Base-by-base conservation (phyloP, 2,888 invertebrate genomes). In the Thumatha senex region DNA sequence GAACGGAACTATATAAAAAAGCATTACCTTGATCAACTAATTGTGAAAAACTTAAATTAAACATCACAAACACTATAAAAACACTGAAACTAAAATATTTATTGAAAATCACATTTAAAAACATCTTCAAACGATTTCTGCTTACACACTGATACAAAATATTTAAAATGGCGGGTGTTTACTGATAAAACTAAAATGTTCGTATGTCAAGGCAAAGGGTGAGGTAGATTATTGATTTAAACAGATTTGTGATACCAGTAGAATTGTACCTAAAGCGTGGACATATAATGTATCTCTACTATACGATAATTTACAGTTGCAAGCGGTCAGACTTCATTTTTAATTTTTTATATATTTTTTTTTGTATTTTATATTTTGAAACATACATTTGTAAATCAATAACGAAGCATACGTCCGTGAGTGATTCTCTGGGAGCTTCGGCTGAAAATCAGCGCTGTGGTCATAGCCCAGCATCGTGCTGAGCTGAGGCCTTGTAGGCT, bases 11-110 rank as follows among this genome's bases (percentile, higher is more conserved):
- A n/a, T n/a, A n/a, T n/a, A n/a, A n/a, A n/a, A n/a, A n/a, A n/a
- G n/a, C n/a, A 29, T 33, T 39, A 53, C 52, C 52, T 14, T 38
- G 33, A 41, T 60, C 67, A 4, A 51, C 39, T 15, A 48, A 30
- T 48, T 67, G 67, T 1, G 58, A 46, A 11, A 46, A 18, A 58
- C 56, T 48, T 9, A 57, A 42, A 29, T 56, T 42, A 14, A 64
- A 12, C 1, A 31, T 38, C 34, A 61, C 41, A 38, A 56, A 44
- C 39, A 63, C 12, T 13, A 40, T 24, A n/a, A 64, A 45, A 43
- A 42, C 55, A 61, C 56, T 54, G 1, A 51, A 54, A 57, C 40
- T 35, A 1, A 58, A 24, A 7, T 54, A 40, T 7, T 58, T 63
- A 46, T 51, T 42, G 8, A 30, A 40, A 44, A 40, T 7, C 36